Percentiles rank a stretch among this genome's conserved stretches.
phyloP scores from a whole-genome alignment of 2,797 vertebrate species.

The Microctenopoma stevenorrisi region DNA sequence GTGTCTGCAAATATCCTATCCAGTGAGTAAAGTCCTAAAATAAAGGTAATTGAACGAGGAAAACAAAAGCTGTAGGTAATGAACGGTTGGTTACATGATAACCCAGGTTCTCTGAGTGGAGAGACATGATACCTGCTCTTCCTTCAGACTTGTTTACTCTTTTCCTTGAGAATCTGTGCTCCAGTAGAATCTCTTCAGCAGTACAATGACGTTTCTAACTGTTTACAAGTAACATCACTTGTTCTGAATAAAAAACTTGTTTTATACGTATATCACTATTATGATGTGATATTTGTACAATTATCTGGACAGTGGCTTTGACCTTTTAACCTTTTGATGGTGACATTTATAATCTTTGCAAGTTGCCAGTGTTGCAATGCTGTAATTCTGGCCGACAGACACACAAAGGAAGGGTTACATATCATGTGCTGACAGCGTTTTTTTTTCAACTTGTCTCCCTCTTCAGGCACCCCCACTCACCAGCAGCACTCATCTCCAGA shows the following conservation, averaged over 20 bases:
- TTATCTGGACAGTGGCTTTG: not conserved
- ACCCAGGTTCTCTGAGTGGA: too few species aligned
- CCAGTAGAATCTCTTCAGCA: not conserved
- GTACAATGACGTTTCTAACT: conserved; percentile 4
- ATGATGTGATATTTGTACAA: conserved; percentile 1
- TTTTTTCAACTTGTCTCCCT: conserved; percentile 31
- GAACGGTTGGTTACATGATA: conserved; percentile 4
- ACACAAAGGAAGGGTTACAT: conserved; percentile 10
- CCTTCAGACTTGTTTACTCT: conserved; percentile 21
- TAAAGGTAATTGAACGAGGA: not conserved
- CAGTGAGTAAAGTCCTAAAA: too few species aligned
- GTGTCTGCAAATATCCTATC: too few species aligned
- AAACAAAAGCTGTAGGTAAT: conserved; percentile 32
- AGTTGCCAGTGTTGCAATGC: not conserved
- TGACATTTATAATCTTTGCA: not conserved
- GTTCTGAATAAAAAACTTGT: not conserved
- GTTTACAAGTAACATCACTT: not conserved
- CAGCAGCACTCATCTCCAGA: conserved; percentile 54
- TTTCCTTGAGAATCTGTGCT: conserved; percentile 14
- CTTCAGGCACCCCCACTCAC: conserved; percentile 33
- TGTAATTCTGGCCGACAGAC: conserved; percentile 13
- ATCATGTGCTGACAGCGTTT: conserved; percentile 29
- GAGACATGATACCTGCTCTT: not conserved
- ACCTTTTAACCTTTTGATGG: conserved; percentile 10
- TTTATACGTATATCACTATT: not conserved